Conservation (phyloP, 2,113 vertebrate species). For the Macheiramphus alcinus region DNA sequence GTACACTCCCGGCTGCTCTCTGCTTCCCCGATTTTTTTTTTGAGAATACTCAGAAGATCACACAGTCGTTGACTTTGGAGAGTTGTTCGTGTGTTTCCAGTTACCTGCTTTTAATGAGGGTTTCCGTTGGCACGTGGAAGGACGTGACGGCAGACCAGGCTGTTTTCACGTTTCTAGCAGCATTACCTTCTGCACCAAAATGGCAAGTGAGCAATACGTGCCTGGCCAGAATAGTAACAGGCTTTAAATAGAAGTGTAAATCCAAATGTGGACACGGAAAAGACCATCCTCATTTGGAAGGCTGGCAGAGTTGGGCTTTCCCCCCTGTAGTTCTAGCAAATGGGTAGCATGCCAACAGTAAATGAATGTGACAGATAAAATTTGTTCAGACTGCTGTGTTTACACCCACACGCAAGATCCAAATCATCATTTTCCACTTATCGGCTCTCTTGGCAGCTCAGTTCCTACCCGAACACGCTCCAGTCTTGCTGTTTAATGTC, state of each 20-base stretch:
- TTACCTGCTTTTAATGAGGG: not conserved
- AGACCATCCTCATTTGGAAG: slow-evolving; percentile 13
- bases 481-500: slow-evolving; percentile 60
- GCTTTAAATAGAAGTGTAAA: not conserved
- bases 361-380: slow-evolving; percentile 62
- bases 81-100: not conserved
- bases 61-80: not conserved
- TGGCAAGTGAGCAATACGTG: not conserved
- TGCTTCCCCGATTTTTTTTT: not conserved
- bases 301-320: slow-evolving; percentile 34
- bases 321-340: not conserved
- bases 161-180: not conserved
- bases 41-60: not conserved
- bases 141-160: not conserved
- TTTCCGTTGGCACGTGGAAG: not conserved
- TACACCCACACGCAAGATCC: slow-evolving; percentile 57
- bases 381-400: slow-evolving; percentile 63
- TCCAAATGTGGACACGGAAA: not conserved
- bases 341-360: slow-evolving; percentile 8
- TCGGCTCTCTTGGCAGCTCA: slow-evolving; percentile 53
- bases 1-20: not conserved
- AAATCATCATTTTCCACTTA: slow-evolving; percentile 49
- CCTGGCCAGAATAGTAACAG: not conserved
- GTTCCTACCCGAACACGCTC: not conserved
- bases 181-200: not conserved